Evolutionary conservation across 2,797 vertebrate species (phyloP).

Genomic region (Crocodylus rhombifer): DNA sequence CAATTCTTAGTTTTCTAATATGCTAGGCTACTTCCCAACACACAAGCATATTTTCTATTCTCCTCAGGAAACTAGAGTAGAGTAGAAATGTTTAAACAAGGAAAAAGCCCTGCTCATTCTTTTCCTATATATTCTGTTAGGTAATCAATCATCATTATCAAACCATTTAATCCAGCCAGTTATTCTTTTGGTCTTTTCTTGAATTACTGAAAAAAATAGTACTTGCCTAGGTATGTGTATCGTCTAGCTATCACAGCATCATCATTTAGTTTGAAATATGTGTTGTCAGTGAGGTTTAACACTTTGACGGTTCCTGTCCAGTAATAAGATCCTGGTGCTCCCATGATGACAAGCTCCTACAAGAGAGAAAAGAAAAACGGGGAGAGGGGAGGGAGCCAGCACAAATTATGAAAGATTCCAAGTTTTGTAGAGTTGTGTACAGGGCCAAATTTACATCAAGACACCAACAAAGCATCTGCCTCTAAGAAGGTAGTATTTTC

Average conservation of each 20-base stretch:
- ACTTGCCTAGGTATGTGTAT: conserved; percentile 96
- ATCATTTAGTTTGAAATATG: conserved; percentile 90
- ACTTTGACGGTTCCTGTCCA: conserved; percentile 99
- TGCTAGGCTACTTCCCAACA: not conserved
- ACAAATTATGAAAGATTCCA: not conserved
- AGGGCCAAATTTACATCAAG: not conserved
- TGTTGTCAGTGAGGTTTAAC: conserved; percentile 93
- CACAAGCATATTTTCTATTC: not conserved
- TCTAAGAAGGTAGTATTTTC: not conserved
- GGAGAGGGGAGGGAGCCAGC: not conserved
- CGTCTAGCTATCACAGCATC: conserved; percentile 88
- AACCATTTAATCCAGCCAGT: not conserved
- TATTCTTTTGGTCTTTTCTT: not conserved
- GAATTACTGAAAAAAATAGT: not conserved
- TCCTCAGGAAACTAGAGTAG: not conserved
- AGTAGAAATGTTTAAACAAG: not conserved
- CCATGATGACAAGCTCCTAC: conserved; percentile 98
- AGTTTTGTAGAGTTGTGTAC: not conserved
- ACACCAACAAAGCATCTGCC: not conserved
- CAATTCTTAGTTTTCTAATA: not conserved
- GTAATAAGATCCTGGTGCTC: conserved; percentile 97
- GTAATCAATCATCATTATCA: not conserved
- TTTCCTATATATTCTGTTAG: not conserved
- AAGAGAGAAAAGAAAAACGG: not conserved
- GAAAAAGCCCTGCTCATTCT: not conserved